Conservation (phyloP, 2,888 invertebrate genomes). For the Netelia melanura region DNA sequence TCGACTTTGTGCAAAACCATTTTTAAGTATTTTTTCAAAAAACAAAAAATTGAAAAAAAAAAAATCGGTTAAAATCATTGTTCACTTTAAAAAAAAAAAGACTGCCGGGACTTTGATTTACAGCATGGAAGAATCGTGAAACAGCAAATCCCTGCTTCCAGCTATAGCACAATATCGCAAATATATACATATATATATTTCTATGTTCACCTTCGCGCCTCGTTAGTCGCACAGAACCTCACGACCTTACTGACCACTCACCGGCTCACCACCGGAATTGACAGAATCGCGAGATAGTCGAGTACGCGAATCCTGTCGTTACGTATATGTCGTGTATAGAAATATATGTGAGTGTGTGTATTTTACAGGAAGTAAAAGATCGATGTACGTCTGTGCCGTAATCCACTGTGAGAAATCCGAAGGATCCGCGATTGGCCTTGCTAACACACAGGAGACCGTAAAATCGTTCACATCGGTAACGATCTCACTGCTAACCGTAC, state of each 20-base stretch:
- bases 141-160: conserved; percentile 13
- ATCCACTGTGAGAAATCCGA: conserved; percentile 60
- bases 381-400: conserved; percentile 51
- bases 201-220: conserved; percentile 65
- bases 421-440: conserved; percentile 57
- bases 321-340: neutral
- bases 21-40: too few species aligned
- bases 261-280: conserved; percentile 62
- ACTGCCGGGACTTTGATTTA: conserved; percentile 31
- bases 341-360: neutral
- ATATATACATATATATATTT: conserved; percentile 19
- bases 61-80: too few species aligned
- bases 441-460: neutral
- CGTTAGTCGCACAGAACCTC: conserved; percentile 62
- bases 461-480: conserved; percentile 33
- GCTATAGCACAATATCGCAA: conserved; percentile 22
- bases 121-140: conserved; percentile 24
- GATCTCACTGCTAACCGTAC: conserved; percentile 4
- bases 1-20: neutral
- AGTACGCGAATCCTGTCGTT: conserved; percentile 58
- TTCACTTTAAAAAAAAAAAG: too few species aligned
- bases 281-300: conserved; percentile 71
- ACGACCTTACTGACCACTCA: conserved; percentile 62
- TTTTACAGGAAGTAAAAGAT: conserved; percentile 30
- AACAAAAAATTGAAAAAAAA: too few species aligned